phyloP scores from a whole-genome alignment of 2,113 vertebrate genomes.

The Megatriorchis doriae region DNA sequence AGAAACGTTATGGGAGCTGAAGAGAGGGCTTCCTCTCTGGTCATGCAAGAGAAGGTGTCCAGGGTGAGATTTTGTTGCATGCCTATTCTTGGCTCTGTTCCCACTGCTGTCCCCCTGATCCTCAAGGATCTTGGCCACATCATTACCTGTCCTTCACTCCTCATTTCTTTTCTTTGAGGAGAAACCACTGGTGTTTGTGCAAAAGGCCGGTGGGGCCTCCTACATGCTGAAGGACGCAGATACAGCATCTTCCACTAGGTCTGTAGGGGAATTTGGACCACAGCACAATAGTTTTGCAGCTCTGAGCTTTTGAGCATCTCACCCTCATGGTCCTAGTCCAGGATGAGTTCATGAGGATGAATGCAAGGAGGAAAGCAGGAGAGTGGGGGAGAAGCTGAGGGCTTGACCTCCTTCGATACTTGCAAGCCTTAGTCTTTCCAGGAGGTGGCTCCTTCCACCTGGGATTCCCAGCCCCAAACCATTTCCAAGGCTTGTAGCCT shows the following conservation, averaged over 20 bases:
- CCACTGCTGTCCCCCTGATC: rapidly evolving
- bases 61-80: neutral
- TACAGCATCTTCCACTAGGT: neutral
- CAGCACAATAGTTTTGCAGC: neutral
- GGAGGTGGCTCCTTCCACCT: neutral
- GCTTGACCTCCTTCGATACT: neutral
- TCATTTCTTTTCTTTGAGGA: neutral
- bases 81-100: neutral
- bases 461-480: neutral
- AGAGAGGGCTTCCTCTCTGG: neutral
- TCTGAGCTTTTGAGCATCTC: neutral
- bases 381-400: rapidly evolving
- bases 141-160: neutral
- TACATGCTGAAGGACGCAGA: rapidly evolving
- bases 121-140: neutral
- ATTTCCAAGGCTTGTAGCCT: neutral
- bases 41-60: neutral
- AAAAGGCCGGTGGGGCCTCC: neutral
- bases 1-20: neutral
- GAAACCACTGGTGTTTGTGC: neutral
- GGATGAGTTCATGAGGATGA: rapidly evolving
- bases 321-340: rapidly evolving
- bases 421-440: neutral
- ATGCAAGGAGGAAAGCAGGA: neutral
- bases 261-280: rapidly evolving